phyloP scores from a whole-genome alignment of 2,888 invertebrate species.

The Eupithecia centaureata region DNA sequence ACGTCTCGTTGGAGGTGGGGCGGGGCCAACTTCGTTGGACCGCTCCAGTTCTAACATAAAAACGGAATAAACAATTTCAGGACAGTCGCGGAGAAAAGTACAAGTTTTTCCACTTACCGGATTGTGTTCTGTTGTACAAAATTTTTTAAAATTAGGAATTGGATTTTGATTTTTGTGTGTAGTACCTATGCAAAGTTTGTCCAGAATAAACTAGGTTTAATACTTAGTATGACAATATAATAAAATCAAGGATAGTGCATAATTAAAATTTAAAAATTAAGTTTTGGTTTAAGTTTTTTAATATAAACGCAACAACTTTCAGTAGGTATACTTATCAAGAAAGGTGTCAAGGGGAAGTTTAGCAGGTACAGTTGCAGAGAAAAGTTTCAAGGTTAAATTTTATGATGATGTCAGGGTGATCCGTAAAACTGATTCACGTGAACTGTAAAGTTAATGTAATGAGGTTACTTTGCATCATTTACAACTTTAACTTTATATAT shows the following conservation, averaged over 20 bases:
- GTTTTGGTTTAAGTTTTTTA: neutral
- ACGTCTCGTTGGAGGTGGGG: too few species aligned
- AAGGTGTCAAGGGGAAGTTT: conserved; percentile 14
- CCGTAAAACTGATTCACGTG: neutral
- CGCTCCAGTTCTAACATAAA: conserved; percentile 31
- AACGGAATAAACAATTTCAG: conserved; percentile 29
- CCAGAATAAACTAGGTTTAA: too few species aligned
- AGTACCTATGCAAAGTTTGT: too few species aligned
- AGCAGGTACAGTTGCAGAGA: neutral
- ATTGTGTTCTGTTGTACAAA: neutral
- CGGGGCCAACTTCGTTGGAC: conserved; percentile 45
- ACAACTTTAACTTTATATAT: too few species aligned
- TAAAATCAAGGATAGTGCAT: too few species aligned
- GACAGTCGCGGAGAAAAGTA: conserved; percentile 20
- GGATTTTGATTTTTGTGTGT: too few species aligned
- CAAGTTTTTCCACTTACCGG: neutral
- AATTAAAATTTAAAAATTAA: neutral
- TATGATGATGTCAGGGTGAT: neutral
- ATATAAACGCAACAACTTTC: neutral
- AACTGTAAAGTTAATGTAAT: neutral
- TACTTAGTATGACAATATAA: too few species aligned
- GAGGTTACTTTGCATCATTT: neutral
- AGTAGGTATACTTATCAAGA: neutral
- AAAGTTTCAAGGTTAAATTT: conserved; percentile 8
- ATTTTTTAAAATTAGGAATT: neutral